phyloP scores from a whole-genome alignment of 2,113 vertebrate genomes.

The Chionodraco myersi region DNA sequence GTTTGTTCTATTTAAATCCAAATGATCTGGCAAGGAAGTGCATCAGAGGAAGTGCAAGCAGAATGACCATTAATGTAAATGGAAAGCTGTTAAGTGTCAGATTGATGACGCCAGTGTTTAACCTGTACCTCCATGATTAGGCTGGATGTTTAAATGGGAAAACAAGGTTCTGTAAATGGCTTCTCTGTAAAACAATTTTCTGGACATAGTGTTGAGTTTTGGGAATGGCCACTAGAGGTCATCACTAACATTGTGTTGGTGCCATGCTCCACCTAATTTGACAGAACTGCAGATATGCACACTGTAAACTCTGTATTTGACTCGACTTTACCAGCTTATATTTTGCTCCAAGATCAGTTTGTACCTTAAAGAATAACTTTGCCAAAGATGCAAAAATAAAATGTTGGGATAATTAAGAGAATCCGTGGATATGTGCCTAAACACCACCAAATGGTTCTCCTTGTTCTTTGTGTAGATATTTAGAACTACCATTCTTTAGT shows the following conservation, averaged over 20 bases:
- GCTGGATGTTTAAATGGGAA: not conserved
- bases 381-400: not conserved
- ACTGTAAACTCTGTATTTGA: not conserved
- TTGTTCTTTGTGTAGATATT: not conserved
- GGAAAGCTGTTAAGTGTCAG: not conserved
- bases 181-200: not conserved
- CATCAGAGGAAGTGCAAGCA: not conserved
- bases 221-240: conserved; percentile 63
- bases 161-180: not conserved
- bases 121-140: too few relatives aligned
- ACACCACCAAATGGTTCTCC: not conserved
- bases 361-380: not conserved
- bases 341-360: not conserved
- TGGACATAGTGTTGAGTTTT: not conserved
- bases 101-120: not conserved
- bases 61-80: not conserved
- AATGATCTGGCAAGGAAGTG: not conserved
- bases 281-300: too few relatives aligned
- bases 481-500: not conserved
- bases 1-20: not conserved
- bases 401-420: not conserved
- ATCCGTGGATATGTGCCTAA: not conserved
- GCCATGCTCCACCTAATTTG: not conserved
- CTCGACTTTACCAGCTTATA: too few relatives aligned
- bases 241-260: conserved; percentile 3